Percentiles rank a stretch among this genome's conserved stretches.
Conservation (phyloP, 2,113 vertebrate species). For the Leptodactylus fuscus region DNA sequence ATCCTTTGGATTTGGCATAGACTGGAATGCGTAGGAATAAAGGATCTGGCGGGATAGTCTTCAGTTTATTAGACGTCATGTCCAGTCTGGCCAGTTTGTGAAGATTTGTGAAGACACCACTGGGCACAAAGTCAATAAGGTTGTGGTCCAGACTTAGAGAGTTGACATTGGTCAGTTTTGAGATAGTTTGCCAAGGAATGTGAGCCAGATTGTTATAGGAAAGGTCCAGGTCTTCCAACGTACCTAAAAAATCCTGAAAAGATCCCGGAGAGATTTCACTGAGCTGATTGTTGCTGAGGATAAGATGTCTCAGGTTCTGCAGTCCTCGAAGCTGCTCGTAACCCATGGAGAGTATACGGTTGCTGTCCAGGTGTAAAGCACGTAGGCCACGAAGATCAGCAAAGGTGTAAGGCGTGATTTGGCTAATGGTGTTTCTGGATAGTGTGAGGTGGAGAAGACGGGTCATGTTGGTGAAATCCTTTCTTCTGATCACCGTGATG, state of each 20-base stretch:
- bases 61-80: conserved; percentile 86
- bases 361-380: conserved; percentile 81
- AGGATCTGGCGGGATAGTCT: conserved; percentile 83
- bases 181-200: conserved; percentile 80
- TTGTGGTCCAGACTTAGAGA: conserved; percentile 83
- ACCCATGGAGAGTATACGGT: conserved; percentile 78
- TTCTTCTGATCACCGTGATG: conserved; percentile 80
- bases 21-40: conserved; percentile 80
- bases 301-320: conserved; percentile 81
- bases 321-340: conserved; percentile 81
- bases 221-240: conserved; percentile 81
- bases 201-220: conserved; percentile 83
- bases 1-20: conserved; percentile 81
- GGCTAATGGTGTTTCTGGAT: conserved; percentile 83
- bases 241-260: conserved; percentile 83
- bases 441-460: conserved; percentile 83
- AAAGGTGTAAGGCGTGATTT: conserved; percentile 79
- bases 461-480: conserved; percentile 85
- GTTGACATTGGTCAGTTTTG: conserved; percentile 78
- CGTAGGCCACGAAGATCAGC: conserved; percentile 81
- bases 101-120: conserved; percentile 83
- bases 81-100: conserved; percentile 83
- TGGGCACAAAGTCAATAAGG: conserved; percentile 80
- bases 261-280: conserved; percentile 78
- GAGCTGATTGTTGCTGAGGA: conserved; percentile 84